Evolutionary conservation across 2,888 invertebrate species (phyloP).

Genomic region (Stomorhina lunata): DNA sequence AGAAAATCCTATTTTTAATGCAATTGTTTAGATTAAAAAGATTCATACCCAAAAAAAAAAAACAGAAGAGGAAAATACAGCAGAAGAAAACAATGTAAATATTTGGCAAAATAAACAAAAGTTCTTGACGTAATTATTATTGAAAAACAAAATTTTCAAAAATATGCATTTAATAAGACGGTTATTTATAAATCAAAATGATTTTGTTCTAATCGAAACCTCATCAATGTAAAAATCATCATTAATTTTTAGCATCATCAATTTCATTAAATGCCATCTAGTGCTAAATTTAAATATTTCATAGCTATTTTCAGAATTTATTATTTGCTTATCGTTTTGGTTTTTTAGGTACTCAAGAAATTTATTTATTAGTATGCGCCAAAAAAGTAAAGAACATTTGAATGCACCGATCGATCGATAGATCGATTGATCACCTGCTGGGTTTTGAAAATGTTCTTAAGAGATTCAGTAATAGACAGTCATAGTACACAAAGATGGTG

Average conservation of each 20-base stretch:
- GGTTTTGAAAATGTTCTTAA: constrained; percentile 29
- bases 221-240: background rate
- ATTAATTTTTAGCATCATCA: background rate
- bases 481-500: constrained; percentile 5
- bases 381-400: constrained; percentile 23
- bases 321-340: constrained; percentile 9
- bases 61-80: background rate
- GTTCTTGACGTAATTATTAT: constrained; percentile 34
- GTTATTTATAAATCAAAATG: background rate
- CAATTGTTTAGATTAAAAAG: constrained; percentile 5
- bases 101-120: constrained; percentile 11
- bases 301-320: background rate
- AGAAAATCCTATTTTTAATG: constrained; percentile 22
- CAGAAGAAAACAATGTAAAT: background rate
- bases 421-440: constrained; percentile 65
- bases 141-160: background rate
- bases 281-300: background rate
- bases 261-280: constrained; percentile 32
- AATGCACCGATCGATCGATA: too few relatives aligned
- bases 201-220: background rate
- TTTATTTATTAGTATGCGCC: constrained; percentile 25
- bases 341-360: constrained; percentile 13
- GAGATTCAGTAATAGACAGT: background rate
- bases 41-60: background rate
- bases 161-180: background rate